These are phyloP conservation scores for Lepidostoma basale DNA, from an alignment of 1,140 invertebrate genomes.

Conservation along the genomic window DNA sequence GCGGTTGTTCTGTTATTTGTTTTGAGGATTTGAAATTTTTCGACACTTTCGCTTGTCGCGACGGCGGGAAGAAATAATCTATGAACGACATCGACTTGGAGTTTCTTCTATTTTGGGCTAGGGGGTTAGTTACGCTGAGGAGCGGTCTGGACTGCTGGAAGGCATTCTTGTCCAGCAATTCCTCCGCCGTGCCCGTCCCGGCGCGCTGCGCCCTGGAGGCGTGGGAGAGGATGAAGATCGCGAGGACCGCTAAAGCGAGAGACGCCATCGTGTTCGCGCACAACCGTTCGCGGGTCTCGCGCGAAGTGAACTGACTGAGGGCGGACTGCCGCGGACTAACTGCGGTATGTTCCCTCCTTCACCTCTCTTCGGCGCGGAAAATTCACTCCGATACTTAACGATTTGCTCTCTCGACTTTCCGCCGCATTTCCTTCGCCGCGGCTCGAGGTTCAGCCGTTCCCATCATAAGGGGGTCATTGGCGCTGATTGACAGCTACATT, in stretches of 20 bases:
- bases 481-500: constrained; percentile 19
- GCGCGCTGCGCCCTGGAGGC: constrained; percentile 46
- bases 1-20: constrained; percentile 36
- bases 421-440: constrained; percentile 24
- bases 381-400: constrained; percentile 35
- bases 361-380: constrained; percentile 27
- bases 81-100: constrained; percentile 58
- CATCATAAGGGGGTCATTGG: constrained; percentile 39
- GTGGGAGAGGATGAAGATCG: constrained; percentile 41
- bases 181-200: constrained; percentile 30
- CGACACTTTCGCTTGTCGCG: constrained; percentile 58
- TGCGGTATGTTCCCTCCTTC: not conserved
- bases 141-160: not conserved
- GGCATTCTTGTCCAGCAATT: constrained; percentile 38
- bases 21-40: constrained; percentile 48
- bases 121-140: constrained; percentile 33
- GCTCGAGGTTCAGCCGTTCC: constrained; percentile 40
- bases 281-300: constrained; percentile 50
- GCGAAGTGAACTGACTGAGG: constrained; percentile 50
- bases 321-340: constrained; percentile 42
- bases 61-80: constrained; percentile 60
- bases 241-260: constrained; percentile 51
- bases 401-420: constrained; percentile 36
- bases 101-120: constrained; percentile 48
- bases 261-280: constrained; percentile 47